phyloP scores from a whole-genome alignment of 1,140 invertebrate genomes.

The Arctopsyche grandis region DNA sequence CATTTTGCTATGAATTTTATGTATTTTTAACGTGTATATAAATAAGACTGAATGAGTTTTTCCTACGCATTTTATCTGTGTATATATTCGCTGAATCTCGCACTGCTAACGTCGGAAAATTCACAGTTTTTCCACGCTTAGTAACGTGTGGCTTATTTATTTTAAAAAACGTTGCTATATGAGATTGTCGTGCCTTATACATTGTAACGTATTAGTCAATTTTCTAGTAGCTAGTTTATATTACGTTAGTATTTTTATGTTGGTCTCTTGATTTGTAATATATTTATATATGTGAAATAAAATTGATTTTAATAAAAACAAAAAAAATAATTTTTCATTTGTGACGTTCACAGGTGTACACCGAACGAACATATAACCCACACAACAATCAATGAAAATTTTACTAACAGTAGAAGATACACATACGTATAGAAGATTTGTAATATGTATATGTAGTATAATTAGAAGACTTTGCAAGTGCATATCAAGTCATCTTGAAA shows the following conservation, averaged over 20 bases:
- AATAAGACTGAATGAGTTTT: slow-evolving; percentile 38
- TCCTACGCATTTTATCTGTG: slow-evolving; percentile 27
- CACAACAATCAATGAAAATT: too few relatives aligned
- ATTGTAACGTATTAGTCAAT: slow-evolving; percentile 42
- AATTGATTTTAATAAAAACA: slow-evolving; percentile 29
- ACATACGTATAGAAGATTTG: too few relatives aligned
- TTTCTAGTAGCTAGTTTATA: slow-evolving; percentile 32
- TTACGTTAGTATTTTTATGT: slow-evolving; percentile 9
- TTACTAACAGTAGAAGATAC: too few relatives aligned
- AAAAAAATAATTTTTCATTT: slow-evolving; percentile 1
- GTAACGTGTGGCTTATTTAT: not conserved
- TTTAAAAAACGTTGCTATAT: slow-evolving; percentile 1
- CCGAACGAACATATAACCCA: too few relatives aligned
- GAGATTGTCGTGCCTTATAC: slow-evolving; percentile 38
- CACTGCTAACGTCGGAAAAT: too few relatives aligned
- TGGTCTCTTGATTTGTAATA: slow-evolving; percentile 37
- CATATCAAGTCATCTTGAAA: too few relatives aligned
- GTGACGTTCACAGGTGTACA: not conserved
- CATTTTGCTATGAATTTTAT: slow-evolving; percentile 3
- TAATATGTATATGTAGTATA: too few relatives aligned
- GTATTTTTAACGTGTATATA: slow-evolving; percentile 1
- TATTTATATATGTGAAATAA: slow-evolving; percentile 42
- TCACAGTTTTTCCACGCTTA: too few relatives aligned
- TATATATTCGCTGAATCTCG: not conserved
- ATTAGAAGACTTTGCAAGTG: too few relatives aligned